These are phyloP conservation scores for Cavia aperea DNA, from an alignment of 2,113 vertebrate species.

Conservation along the genomic window DNA sequence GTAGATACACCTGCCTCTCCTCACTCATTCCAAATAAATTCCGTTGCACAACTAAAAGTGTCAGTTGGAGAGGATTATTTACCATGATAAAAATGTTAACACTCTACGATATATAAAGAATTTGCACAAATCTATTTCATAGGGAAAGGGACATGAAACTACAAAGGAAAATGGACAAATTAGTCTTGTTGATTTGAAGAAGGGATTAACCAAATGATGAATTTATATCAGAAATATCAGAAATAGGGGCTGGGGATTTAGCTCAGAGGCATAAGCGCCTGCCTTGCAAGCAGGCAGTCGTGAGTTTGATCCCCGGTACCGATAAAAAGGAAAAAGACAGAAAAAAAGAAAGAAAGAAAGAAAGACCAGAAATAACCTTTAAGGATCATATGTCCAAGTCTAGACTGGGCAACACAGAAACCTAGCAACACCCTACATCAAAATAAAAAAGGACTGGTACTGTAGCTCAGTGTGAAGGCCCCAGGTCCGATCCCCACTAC, in stretches of 20 bases:
- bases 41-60: neutral
- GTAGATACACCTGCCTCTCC: neutral
- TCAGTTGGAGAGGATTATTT: neutral
- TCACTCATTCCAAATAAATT: neutral
- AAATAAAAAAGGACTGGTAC: neutral
- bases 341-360: too few relatives aligned
- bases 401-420: neutral
- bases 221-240: too few relatives aligned
- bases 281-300: too few relatives aligned
- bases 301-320: too few relatives aligned
- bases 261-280: too few relatives aligned
- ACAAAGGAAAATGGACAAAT: neutral
- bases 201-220: neutral
- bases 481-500: neutral
- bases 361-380: neutral
- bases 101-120: neutral
- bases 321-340: too few relatives aligned
- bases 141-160: neutral
- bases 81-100: neutral
- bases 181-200: neutral
- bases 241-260: too few relatives aligned
- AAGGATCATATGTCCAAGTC: neutral
- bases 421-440: neutral
- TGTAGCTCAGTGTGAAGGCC: neutral
- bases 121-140: neutral